Conservation (phyloP, 53 echinoderm and acorn worm genomes). For the Antedon mediterranea region DNA sequence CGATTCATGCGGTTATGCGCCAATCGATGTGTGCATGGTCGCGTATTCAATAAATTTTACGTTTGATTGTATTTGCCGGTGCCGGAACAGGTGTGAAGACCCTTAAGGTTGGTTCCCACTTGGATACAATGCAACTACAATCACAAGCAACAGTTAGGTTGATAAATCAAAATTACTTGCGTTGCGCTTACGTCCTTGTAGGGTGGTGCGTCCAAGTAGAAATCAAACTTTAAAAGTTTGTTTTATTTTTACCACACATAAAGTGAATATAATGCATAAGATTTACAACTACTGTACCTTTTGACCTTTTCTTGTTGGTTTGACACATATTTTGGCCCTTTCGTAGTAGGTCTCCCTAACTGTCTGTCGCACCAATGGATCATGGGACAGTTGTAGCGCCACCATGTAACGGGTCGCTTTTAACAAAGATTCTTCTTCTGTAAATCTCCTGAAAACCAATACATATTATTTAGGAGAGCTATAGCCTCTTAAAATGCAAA, state of each 20-base stretch:
- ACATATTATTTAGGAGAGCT: too few relatives aligned
- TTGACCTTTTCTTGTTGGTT: constrained; percentile 85
- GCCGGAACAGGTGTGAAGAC: too few relatives aligned
- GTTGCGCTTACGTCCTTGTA: too few relatives aligned
- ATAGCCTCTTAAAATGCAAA: too few relatives aligned
- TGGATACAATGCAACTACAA: too few relatives aligned
- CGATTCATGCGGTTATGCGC: too few relatives aligned
- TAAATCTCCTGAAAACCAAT: constrained; percentile 49
- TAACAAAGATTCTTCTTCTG: constrained; percentile 48
- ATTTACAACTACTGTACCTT: constrained; percentile 61
- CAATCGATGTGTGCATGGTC: too few relatives aligned
- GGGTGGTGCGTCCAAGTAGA: background rate
- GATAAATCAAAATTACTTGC: too few relatives aligned
- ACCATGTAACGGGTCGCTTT: constrained; percentile 88
- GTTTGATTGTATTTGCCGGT: too few relatives aligned
- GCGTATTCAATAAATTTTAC: too few relatives aligned
- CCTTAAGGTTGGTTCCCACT: too few relatives aligned
- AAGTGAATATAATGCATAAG: background rate
- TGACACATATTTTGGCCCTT: constrained; percentile 78
- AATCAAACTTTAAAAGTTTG: background rate
- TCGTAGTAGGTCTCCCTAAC: constrained; percentile 90
- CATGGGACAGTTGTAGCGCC: constrained; percentile 80
- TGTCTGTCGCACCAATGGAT: constrained; percentile 84
- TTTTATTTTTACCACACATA: background rate
- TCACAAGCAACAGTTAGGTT: too few relatives aligned